phyloP scores from a whole-genome alignment of 64 coral and sea anemone species.

The Dendrophyllia cribrosa region DNA sequence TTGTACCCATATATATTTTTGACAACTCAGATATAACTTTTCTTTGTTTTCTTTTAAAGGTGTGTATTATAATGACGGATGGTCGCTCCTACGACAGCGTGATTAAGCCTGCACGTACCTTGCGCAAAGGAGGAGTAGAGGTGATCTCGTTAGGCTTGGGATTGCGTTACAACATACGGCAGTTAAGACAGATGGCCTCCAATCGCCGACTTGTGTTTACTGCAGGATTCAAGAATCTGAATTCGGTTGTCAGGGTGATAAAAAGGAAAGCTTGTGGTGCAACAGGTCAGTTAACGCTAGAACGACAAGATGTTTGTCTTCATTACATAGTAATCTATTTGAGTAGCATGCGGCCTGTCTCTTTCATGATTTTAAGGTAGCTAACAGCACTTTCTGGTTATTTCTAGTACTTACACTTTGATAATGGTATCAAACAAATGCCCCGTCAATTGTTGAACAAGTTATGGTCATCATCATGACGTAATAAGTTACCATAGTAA shows the following conservation, averaged over 20 bases:
- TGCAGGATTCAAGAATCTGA: slow-evolving; percentile 60
- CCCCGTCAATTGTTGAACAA: too few relatives aligned
- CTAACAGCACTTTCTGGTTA: too few relatives aligned
- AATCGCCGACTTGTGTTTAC: slow-evolving; percentile 66
- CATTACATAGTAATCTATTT: too few relatives aligned
- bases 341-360: too few relatives aligned
- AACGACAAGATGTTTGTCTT: background rate
- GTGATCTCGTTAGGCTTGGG: slow-evolving; percentile 58
- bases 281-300: slow-evolving; percentile 9
- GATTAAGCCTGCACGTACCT: background rate
- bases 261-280: slow-evolving; percentile 40
- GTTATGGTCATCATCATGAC: too few relatives aligned
- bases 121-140: slow-evolving; percentile 43
- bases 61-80: slow-evolving; percentile 65
- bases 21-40: background rate
- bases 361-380: too few relatives aligned
- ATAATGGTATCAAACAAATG: too few relatives aligned
- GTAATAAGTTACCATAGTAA: too few relatives aligned
- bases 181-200: slow-evolving; percentile 58
- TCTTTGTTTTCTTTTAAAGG: background rate
- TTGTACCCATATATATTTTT: too few relatives aligned
- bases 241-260: slow-evolving; percentile 53
- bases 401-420: too few relatives aligned
- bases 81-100: slow-evolving; percentile 65
- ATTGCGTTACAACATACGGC: slow-evolving; percentile 54